Conservation (phyloP, 2,797 vertebrate genomes). For the Argyrosomus regius region DNA sequence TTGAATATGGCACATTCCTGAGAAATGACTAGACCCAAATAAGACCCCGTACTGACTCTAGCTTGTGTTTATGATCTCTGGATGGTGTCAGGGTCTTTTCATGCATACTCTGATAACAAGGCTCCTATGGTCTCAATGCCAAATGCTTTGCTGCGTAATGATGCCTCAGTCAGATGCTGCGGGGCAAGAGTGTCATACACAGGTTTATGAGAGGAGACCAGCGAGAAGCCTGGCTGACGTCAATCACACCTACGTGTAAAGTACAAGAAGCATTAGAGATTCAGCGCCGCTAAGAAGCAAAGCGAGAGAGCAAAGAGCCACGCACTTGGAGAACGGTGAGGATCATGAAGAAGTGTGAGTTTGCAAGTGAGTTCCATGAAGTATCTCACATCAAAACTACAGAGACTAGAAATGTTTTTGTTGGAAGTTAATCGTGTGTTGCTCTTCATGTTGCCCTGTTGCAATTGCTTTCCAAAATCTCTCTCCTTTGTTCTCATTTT, state of each 20-base stretch:
- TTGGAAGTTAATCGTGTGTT: slow-evolving; percentile 12
- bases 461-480: slow-evolving; percentile 1
- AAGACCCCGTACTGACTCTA: slow-evolving; percentile 22
- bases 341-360: slow-evolving; percentile 10
- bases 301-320: slow-evolving; percentile 24
- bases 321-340: background rate
- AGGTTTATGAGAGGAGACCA: slow-evolving; percentile 64
- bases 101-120: slow-evolving; percentile 49
- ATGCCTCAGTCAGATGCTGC: slow-evolving; percentile 49
- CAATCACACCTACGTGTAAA: slow-evolving; percentile 79
- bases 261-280: slow-evolving; percentile 77
- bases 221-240: slow-evolving; percentile 75
- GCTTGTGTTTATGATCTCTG: slow-evolving; percentile 37
- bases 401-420: slow-evolving; percentile 20
- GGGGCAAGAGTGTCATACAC: slow-evolving; percentile 58
- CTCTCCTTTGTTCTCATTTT: background rate
- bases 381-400: background rate
- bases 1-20: slow-evolving; percentile 50
- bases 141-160: slow-evolving; percentile 50
- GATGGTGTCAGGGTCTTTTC: slow-evolving; percentile 52
- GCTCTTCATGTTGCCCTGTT: slow-evolving; percentile 3
- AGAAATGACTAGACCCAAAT: slow-evolving; percentile 50
- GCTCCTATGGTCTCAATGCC: slow-evolving; percentile 40
- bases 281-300: slow-evolving; percentile 51
- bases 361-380: background rate